These are phyloP conservation scores for Leptopilina drosophilae DNA, from an alignment of 2,888 invertebrate genomes.

Conservation along the genomic window DNA sequence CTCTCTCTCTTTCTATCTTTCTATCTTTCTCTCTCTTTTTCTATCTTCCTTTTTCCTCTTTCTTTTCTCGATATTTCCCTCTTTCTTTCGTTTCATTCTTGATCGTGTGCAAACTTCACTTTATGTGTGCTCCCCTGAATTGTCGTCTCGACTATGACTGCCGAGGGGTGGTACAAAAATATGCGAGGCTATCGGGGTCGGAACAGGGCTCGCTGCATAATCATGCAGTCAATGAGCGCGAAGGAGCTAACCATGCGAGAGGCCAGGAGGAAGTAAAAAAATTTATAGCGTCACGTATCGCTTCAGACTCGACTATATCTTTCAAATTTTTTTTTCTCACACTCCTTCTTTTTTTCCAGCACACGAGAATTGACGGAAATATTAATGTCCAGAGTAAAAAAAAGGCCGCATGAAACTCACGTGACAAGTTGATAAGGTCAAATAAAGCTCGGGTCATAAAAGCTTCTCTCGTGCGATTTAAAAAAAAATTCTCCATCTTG, in stretches of 20 bases:
- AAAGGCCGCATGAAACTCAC: conserved; percentile 4
- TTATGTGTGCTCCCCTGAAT: conserved; percentile 40
- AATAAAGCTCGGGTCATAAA: neutral
- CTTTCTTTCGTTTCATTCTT: neutral
- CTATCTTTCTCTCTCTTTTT: too few relatives aligned
- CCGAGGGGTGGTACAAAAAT: conserved; percentile 59
- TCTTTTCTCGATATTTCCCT: too few relatives aligned
- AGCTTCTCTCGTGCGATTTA: neutral
- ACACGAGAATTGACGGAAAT: conserved; percentile 14
- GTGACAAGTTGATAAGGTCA: neutral
- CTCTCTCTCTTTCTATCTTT: too few relatives aligned
- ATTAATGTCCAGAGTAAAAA: neutral
- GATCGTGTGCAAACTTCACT: neutral
- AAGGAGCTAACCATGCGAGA: conserved; percentile 70
- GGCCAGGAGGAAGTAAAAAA: conserved; percentile 61
- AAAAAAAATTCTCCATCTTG: too few relatives aligned
- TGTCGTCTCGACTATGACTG: conserved; percentile 34
- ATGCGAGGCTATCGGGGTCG: conserved; percentile 61
- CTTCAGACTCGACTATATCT: conserved; percentile 19
- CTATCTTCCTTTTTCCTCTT: too few relatives aligned
- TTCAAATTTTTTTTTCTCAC: neutral
- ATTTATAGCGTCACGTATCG: conserved; percentile 62
- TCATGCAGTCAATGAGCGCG: conserved; percentile 71
- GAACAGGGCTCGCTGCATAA: conserved; percentile 66
- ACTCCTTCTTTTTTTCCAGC: too few relatives aligned